Conservation (phyloP, 2,888 invertebrate species). For the Dasypogon diadema region DNA sequence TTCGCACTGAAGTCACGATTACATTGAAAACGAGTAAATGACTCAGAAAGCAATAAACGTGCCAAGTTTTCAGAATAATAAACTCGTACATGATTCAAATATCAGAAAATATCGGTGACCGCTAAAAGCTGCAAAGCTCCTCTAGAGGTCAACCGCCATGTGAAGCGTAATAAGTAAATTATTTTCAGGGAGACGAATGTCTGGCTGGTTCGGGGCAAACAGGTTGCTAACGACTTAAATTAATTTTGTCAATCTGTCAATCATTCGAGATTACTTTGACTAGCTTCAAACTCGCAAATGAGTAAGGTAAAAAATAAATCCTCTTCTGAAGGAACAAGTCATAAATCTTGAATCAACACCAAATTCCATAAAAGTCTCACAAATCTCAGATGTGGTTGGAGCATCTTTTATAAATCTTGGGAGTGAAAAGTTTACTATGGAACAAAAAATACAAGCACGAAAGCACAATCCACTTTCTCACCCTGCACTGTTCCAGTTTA, state of each 20-base stretch:
- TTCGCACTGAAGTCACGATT: too few species aligned
- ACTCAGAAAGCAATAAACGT: neutral
- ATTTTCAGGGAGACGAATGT: neutral
- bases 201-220: neutral
- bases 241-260: slow-evolving; percentile 1
- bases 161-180: slow-evolving; percentile 10
- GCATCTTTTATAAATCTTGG: neutral
- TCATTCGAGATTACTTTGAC: neutral
- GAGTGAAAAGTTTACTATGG: too few species aligned
- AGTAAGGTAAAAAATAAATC: too few species aligned
- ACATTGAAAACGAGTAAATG: neutral
- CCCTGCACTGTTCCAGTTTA: too few species aligned
- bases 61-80: neutral
- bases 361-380: neutral
- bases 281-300: too few species aligned
- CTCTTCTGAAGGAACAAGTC: too few species aligned
- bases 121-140: slow-evolving; percentile 9
- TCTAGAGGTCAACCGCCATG: slow-evolving; percentile 2
- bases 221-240: neutral
- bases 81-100: neutral
- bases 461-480: neutral
- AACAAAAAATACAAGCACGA: neutral
- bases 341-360: neutral
- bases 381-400: neutral
- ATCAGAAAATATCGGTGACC: neutral